A percentile compares a stretch with the other conserved stretches of the same genome.
These are phyloP conservation scores for Monarcha castaneiventris DNA, from an alignment of 2,113 vertebrate species.

Conservation along the genomic window DNA sequence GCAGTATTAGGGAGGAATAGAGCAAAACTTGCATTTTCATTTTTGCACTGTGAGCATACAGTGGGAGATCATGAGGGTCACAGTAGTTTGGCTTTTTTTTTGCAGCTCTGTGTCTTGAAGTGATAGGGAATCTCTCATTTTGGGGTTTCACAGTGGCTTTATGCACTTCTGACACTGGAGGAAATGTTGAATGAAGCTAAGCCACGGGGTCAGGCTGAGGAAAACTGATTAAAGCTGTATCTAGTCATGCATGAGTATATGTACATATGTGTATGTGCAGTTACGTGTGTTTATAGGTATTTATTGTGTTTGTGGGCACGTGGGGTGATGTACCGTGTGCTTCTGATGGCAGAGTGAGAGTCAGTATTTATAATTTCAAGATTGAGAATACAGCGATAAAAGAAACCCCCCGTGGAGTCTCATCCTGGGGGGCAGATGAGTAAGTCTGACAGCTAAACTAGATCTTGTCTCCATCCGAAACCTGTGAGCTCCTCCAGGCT, in stretches of 20 bases:
- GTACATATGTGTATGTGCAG: neutral
- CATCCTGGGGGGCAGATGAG: too few relatives aligned
- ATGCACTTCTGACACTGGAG: fast-evolving
- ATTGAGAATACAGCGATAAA: neutral
- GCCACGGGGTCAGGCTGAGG: neutral
- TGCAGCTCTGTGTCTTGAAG: neutral
- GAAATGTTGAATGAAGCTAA: neutral
- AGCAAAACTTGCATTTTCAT: neutral
- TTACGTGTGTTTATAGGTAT: fast-evolving
- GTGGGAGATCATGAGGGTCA: fast-evolving
- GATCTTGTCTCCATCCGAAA: neutral
- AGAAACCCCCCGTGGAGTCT: neutral
- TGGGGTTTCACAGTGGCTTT: neutral
- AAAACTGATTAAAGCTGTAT: neutral
- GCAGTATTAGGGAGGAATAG: neutral
- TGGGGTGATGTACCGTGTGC: neutral
- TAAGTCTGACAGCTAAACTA: neutral
- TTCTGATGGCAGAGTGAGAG: neutral
- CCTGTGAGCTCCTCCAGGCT: fast-evolving
- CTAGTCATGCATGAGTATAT: too few relatives aligned
- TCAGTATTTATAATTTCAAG: neutral
- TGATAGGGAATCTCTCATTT: neutral
- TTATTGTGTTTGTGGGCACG: fast-evolving
- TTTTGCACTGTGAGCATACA: neutral
- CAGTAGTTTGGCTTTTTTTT: too few relatives aligned